Conservation (phyloP, 2,113 vertebrate genomes). For the Leiothrix lutea region DNA sequence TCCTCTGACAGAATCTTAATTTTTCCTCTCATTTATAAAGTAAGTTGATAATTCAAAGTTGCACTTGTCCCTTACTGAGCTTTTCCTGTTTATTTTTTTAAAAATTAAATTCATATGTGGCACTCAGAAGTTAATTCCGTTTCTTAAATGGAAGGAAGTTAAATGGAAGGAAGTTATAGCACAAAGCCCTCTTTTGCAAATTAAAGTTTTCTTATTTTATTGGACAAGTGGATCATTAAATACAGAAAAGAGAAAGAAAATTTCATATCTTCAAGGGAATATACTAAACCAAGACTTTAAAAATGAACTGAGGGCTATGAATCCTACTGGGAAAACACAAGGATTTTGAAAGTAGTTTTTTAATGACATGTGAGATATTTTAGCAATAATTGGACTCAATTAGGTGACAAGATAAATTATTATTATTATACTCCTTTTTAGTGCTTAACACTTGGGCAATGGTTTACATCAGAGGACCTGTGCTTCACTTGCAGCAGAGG, state of each 20-base stretch:
- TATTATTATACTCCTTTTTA: background rate
- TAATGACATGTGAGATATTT: background rate
- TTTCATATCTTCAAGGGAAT: background rate
- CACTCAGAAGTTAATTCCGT: background rate
- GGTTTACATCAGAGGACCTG: background rate
- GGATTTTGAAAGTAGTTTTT: background rate
- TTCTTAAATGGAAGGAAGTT: background rate
- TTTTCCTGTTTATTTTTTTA: background rate
- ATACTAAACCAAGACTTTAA: background rate
- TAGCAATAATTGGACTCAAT: background rate
- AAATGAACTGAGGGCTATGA: background rate
- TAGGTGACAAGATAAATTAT: background rate
- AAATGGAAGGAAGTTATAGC: background rate
- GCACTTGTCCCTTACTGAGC: background rate
- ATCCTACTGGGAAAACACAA: background rate
- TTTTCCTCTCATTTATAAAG: background rate
- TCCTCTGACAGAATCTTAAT: background rate
- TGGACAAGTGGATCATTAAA: background rate
- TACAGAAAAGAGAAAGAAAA: background rate
- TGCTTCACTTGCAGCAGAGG: background rate
- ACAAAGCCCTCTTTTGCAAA: background rate
- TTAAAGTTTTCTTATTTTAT: background rate
- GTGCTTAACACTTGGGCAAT: background rate
- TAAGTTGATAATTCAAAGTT: background rate
- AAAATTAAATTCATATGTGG: background rate